Evolutionary conservation across 2,797 vertebrate species (phyloP).

Genomic region (Phataginus tricuspis): DNA sequence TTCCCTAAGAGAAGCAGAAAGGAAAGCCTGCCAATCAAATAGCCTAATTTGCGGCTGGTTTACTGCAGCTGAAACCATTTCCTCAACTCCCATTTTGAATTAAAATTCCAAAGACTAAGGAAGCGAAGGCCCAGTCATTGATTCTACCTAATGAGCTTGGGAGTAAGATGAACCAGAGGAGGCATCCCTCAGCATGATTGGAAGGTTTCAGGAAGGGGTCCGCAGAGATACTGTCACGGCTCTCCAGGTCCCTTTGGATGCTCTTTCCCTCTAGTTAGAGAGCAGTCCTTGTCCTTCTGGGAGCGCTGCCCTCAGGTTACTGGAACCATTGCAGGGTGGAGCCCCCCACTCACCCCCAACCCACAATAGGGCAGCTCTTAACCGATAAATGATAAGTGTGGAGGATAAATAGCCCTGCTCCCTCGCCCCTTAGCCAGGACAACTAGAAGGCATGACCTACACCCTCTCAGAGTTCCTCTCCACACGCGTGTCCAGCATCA

Average conservation of each 20-base stretch:
- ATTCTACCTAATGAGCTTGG: background rate
- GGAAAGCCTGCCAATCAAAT: background rate
- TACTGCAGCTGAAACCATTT: background rate
- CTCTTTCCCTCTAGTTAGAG: background rate
- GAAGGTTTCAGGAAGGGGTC: background rate
- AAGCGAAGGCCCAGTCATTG: background rate
- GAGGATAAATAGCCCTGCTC: background rate
- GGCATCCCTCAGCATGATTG: background rate
- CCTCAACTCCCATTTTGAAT: background rate
- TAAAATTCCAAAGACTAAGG: background rate
- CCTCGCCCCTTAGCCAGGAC: background rate
- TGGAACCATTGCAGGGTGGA: background rate
- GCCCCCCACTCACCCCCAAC: too few species aligned
- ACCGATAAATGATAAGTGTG: background rate
- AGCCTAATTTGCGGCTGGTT: conserved; percentile 13
- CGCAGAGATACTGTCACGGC: background rate
- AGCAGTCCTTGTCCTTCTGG: background rate
- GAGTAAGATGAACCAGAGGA: background rate
- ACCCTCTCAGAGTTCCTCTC: background rate
- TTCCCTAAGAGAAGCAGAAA: conserved; percentile 18
- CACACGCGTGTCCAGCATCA: background rate
- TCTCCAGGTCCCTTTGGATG: background rate
- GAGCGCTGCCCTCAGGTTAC: background rate
- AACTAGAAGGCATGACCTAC: background rate
- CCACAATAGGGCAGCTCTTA: background rate